These are phyloP conservation scores for Nomada fucata DNA, from an alignment of 2,888 invertebrate genomes.

Conservation along the genomic window DNA sequence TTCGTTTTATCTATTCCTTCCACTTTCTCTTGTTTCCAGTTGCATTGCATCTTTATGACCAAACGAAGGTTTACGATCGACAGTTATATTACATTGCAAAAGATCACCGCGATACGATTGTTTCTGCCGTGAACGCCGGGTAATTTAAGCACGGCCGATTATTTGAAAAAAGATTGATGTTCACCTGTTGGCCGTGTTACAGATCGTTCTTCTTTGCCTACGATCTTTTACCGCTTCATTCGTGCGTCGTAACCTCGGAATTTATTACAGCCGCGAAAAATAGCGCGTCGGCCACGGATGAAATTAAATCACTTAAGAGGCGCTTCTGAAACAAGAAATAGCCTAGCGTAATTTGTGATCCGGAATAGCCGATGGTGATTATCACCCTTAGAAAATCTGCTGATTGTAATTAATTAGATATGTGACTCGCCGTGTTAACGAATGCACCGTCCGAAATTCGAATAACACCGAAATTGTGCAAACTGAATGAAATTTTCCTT, in stretches of 20 bases:
- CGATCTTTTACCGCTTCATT: neutral
- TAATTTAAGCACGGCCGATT: slow-evolving; percentile 37
- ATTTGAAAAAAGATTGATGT: slow-evolving; percentile 43
- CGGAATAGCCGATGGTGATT: too few relatives aligned
- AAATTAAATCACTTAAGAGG: slow-evolving; percentile 28
- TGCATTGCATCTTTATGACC: slow-evolving; percentile 37
- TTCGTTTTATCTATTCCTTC: slow-evolving; percentile 37
- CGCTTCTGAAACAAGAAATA: slow-evolving; percentile 16
- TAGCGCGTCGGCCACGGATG: neutral
- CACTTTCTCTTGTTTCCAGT: slow-evolving; percentile 25
- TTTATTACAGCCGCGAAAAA: neutral
- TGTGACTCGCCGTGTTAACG: too few relatives aligned
- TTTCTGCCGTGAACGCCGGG: slow-evolving; percentile 4
- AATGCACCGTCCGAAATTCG: neutral
- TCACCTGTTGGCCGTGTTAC: slow-evolving; percentile 22
- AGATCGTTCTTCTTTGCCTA: neutral
- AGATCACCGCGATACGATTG: slow-evolving; percentile 47
- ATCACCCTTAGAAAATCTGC: neutral
- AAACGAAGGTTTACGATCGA: slow-evolving; percentile 52
- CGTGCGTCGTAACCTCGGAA: slow-evolving; percentile 11
- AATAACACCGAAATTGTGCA: neutral
- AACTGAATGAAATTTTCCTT: neutral
- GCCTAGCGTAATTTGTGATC: neutral
- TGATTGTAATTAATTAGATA: neutral
- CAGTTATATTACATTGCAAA: slow-evolving; percentile 43